Evolutionary conservation across 1,140 invertebrate genomes (phyloP).

Genomic region (Microplitis demolitor): DNA sequence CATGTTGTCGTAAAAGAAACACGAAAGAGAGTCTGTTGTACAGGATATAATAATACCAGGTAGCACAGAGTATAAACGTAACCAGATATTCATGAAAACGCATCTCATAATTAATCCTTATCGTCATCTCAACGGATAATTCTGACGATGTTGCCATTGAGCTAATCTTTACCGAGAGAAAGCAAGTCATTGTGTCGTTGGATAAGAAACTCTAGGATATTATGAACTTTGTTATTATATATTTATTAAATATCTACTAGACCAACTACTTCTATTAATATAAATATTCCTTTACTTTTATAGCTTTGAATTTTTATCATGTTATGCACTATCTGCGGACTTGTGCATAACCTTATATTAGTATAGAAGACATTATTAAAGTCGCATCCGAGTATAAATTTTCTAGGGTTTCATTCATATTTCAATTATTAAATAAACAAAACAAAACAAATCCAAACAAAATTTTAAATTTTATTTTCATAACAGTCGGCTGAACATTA

Average conservation of each 20-base stretch:
- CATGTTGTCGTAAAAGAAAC: too few relatives aligned
- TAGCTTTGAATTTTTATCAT: too few relatives aligned
- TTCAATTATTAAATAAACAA: not conserved
- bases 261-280: not conserved
- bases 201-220: constrained; percentile 7
- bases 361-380: too few relatives aligned
- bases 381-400: too few relatives aligned
- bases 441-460: not conserved
- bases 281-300: too few relatives aligned
- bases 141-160: constrained; percentile 3
- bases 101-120: constrained; percentile 18
- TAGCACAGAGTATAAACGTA: not conserved
- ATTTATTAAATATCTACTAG: constrained; percentile 12
- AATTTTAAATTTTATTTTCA: too few relatives aligned
- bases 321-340: too few relatives aligned
- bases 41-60: too few relatives aligned
- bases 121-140: constrained; percentile 13
- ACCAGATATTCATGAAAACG: not conserved
- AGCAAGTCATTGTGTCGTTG: constrained; percentile 2
- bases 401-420: not conserved
- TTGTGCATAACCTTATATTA: too few relatives aligned
- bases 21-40: too few relatives aligned
- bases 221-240: not conserved
- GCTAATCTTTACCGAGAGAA: not conserved
- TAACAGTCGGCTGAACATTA: too few relatives aligned